Evolutionary conservation across 2,797 vertebrate species (phyloP).

Genomic region (Phataginus tetradactyla): DNA sequence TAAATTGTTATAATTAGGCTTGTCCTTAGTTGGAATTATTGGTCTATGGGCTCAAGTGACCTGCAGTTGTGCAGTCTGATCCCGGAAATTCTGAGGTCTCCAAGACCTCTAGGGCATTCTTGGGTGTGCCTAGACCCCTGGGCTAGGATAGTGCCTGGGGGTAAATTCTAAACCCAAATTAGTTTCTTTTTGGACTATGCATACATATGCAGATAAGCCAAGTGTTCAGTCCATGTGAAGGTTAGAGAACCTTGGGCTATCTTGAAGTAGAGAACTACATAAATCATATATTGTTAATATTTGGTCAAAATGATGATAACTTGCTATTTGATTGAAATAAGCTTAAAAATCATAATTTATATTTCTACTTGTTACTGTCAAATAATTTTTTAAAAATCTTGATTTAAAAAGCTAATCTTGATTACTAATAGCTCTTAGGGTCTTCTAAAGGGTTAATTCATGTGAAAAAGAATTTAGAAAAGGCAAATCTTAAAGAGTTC

Average conservation of each 20-base stretch:
- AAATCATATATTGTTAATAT: neutral
- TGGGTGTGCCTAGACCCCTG: neutral
- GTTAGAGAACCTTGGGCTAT: neutral
- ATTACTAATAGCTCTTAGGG: neutral
- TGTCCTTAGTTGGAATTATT: constrained; percentile 53
- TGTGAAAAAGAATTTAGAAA: neutral
- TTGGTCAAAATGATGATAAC: neutral
- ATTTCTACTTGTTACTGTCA: constrained; percentile 8
- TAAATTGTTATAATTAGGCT: neutral
- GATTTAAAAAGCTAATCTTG: constrained; percentile 31
- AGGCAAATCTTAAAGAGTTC: neutral
- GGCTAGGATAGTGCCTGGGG: neutral
- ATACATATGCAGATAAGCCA: neutral
- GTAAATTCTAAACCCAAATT: constrained; percentile 15
- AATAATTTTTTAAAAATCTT: neutral
- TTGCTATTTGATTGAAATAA: constrained; percentile 27
- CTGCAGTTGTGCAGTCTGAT: neutral
- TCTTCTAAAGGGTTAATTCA: constrained; percentile 37
- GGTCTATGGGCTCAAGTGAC: neutral
- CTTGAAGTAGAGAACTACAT: neutral
- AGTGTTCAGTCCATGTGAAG: neutral
- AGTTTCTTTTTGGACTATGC: neutral
- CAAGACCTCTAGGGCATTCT: neutral
- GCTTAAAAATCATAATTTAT: constrained; percentile 24
- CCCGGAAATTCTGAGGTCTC: neutral